Conservation (phyloP, 2,113 vertebrate genomes). For the Panthera uncia region DNA sequence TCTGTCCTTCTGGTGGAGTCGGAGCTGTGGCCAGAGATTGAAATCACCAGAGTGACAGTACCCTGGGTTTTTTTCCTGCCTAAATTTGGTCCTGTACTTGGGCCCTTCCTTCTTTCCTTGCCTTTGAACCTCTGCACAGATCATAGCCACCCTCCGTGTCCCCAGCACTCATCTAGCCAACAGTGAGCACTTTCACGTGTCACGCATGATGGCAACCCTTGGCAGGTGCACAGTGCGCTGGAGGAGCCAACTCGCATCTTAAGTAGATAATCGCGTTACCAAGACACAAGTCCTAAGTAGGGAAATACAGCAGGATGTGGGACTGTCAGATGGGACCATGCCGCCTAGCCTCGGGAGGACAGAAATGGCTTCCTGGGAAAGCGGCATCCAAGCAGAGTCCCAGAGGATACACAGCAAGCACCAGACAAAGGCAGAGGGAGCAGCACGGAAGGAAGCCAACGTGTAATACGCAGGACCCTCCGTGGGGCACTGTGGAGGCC, state of each 20-base stretch:
- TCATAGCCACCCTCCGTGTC: neutral
- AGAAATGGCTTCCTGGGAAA: neutral
- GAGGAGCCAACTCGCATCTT: neutral
- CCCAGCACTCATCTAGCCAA: neutral
- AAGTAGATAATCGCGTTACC: neutral
- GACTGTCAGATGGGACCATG: neutral
- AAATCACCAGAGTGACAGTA: neutral
- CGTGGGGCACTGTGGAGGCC: neutral
- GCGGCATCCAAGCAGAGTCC: neutral
- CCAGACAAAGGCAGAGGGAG: neutral
- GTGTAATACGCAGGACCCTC: neutral
- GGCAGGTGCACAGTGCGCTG: rapidly evolving
- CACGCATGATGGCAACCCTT: rapidly evolving
- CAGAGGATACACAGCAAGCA: neutral
- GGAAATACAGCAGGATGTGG: neutral
- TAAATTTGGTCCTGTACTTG: neutral
- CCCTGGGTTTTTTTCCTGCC: neutral
- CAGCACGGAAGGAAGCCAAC: neutral
- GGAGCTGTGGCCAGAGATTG: neutral
- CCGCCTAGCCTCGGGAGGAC: neutral
- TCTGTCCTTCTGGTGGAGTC: neutral
- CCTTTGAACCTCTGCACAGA: neutral
- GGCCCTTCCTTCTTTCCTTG: neutral
- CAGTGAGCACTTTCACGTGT: neutral
- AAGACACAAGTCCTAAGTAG: neutral